Percentiles rank a stretch among this genome's conserved stretches.
These are phyloP conservation scores for Stenurella melanura DNA, from an alignment of 2,888 invertebrate genomes.

Conservation along the genomic window DNA sequence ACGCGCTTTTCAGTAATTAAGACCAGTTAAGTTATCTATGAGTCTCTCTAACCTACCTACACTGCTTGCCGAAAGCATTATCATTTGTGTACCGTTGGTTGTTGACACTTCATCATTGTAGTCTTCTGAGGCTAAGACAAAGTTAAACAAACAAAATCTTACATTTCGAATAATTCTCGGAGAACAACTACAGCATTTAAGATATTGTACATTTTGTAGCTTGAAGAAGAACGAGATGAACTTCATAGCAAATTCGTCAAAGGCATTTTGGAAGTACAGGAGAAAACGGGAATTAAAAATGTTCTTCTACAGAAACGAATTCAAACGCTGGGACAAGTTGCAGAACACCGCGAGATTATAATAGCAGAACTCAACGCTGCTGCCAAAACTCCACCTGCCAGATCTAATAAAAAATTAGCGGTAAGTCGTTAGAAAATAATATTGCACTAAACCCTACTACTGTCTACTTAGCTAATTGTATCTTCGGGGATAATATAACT, in stretches of 20 bases:
- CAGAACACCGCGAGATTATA: constrained; percentile 83
- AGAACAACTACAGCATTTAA: neutral
- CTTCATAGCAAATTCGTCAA: constrained; percentile 86
- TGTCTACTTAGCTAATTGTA: too few species aligned
- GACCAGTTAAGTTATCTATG: too few species aligned
- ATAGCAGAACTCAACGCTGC: constrained; percentile 78
- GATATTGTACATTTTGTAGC: constrained; percentile 52
- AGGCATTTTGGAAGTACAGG: constrained; percentile 91
- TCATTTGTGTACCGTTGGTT: too few species aligned
- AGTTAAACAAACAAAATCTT: too few species aligned
- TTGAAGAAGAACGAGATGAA: constrained; percentile 85
- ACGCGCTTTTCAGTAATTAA: too few species aligned
- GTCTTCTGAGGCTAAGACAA: too few species aligned
- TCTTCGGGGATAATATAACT: too few species aligned
- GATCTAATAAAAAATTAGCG: constrained; percentile 78
- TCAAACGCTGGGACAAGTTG: constrained; percentile 78
- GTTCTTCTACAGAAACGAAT: constrained; percentile 87
- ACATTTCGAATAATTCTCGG: too few species aligned
- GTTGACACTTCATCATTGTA: too few species aligned
- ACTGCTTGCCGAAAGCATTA: too few species aligned
- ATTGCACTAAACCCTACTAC: neutral
- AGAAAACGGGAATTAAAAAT: constrained; percentile 88
- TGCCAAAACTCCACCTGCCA: constrained; percentile 73
- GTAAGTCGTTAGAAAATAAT: constrained; percentile 63
- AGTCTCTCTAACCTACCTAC: too few species aligned